Base-by-base conservation (phyloP, 2,888 invertebrate species). In the Neoscelio sp. region DNA sequence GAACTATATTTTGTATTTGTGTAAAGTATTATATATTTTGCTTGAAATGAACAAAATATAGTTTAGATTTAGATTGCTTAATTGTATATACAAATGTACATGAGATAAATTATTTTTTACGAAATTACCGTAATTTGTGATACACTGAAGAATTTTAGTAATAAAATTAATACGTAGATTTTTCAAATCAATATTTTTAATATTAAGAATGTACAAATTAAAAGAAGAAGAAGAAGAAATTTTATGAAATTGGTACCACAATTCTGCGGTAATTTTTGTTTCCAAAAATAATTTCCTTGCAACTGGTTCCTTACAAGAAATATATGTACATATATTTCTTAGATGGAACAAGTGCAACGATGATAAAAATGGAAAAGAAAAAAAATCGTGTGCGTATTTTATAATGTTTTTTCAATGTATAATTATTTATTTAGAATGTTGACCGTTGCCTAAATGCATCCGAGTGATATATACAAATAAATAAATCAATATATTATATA, bases 381-480 rank as follows among this genome's bases (percentile, higher is more conserved):
- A n/a, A n/a, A n/a, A 38, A 13, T 17, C 26, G 48, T n/a, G 7
- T 12, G 42, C 58, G 42, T 42, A 42, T 42, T 23, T 60, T 23
- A 18, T 42, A 30, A 38, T 30, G 26, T 71, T 79, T 78, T 65
- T 65, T 74, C 18, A 48, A 74, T 82, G 75, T 82, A 83, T 60
- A 70, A 33, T 87, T 88, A 88, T 88, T 89, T 88, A 87, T 88
- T 88, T 86, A 85, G 82, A 76, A 80, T 48, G 76, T 82, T 80
- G 84, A 85, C 70, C 84, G 86, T 87, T 87, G 87, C 87, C 86
- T 87, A 86, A 86, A 85, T 86, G 85, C 86, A 82, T 78, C 79
- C 82, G 83, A 82, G 81, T 44, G 54, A 56, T 42, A 46, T 15
- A 64, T 38, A 35, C 26, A 33, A 65, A n/a, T n/a, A 28, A 48